phyloP scores from a whole-genome alignment of 2,797 vertebrate genomes.

The Coccyzus lansbergi region DNA sequence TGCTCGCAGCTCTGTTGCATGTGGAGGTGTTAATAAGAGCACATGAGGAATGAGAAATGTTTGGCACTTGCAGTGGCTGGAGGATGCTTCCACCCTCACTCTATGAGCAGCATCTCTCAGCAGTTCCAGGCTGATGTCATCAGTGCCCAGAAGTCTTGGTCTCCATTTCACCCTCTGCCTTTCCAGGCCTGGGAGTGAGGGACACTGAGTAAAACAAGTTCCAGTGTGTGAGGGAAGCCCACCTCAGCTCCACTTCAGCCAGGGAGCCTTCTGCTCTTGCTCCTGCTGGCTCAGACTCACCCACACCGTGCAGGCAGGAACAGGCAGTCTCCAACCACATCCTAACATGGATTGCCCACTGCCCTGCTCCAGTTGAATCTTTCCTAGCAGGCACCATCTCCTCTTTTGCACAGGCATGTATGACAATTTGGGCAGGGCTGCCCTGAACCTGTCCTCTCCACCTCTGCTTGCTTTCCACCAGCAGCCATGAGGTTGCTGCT shows the following conservation, averaged over 20 bases:
- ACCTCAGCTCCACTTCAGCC: no score
- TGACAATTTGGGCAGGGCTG: background rate
- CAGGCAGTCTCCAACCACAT: background rate
- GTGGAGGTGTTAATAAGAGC: constrained; percentile 51
- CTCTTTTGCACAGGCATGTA: background rate
- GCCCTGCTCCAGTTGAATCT: background rate
- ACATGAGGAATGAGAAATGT: constrained; percentile 2
- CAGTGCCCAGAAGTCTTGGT: background rate
- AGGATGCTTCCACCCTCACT: background rate
- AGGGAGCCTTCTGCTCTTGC: background rate
- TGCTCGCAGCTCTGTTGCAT: background rate
- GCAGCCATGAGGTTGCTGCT: background rate
- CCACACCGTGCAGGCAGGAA: background rate
- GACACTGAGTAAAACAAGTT: fast-evolving
- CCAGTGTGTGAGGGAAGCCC: background rate
- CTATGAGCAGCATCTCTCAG: background rate
- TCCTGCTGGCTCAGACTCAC: background rate
- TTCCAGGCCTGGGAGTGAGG: background rate
- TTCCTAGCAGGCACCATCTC: background rate
- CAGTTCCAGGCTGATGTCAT: background rate
- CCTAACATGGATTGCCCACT: background rate
- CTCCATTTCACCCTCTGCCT: background rate
- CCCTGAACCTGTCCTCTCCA: background rate
- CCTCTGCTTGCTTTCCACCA: background rate
- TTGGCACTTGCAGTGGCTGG: background rate